A percentile compares a stretch with the other conserved stretches of the same genome.
Conservation (phyloP, 2,888 invertebrate genomes). For the Epinotia demarniana region DNA sequence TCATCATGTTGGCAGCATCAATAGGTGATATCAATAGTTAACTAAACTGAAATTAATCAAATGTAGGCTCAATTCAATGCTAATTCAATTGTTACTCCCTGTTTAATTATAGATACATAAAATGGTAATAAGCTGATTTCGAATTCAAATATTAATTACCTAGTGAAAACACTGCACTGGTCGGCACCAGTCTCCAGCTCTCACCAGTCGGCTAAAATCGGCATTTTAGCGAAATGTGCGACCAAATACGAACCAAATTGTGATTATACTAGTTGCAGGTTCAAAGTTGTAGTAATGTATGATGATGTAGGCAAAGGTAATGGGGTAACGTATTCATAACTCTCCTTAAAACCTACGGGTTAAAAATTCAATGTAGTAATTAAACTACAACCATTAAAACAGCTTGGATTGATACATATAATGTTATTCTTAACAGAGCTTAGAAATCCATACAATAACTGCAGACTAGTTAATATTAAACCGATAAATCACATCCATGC, state of each 20-base stretch:
- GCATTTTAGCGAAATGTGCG: neutral
- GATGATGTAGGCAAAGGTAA: no score
- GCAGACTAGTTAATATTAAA: conserved; percentile 19
- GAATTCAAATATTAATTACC: conserved; percentile 16
- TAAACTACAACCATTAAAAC: neutral
- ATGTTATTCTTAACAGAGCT: conserved; percentile 1
- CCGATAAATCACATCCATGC: conserved; percentile 23
- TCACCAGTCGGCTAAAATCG: no score
- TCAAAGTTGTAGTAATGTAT: no score
- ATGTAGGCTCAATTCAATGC: neutral
- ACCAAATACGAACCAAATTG: no score
- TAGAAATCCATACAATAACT: conserved; percentile 14
- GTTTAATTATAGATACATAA: neutral
- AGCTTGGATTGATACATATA: neutral
- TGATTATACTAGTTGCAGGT: no score
- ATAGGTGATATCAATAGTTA: no score
- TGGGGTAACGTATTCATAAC: no score
- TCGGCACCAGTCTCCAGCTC: no score
- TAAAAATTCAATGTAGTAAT: no score
- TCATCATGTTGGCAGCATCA: no score
- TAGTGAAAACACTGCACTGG: neutral
- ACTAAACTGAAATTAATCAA: neutral
- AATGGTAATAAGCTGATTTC: conserved; percentile 3
- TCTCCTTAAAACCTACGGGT: no score
- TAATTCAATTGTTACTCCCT: neutral